Base-by-base conservation (phyloP, 2,888 invertebrate genomes). In the Stramonita haemastoma region DNA sequence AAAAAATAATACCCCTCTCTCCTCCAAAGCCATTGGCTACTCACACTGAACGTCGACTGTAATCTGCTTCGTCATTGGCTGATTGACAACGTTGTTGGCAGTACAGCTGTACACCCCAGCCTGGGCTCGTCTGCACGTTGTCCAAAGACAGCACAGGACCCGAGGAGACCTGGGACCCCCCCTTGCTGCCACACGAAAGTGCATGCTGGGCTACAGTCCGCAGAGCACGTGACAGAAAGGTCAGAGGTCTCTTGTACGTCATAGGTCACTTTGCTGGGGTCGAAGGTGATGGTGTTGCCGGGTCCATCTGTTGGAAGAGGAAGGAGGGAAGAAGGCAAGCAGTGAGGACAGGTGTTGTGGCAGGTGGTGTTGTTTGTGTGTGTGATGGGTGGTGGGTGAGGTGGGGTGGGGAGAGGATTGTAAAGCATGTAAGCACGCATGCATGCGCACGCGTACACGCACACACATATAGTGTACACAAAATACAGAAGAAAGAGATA, bases 191-290 rank as follows among this genome's bases (percentile, higher is more conserved):
- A 89, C 34, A 34, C 70, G 86, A 87, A 90, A 32, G 22, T 46
- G 70, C 90, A 90, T 4, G 73, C 60, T 11, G 90, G 90, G 19
- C 85, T 90, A 66, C 90, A 90, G 60, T 90, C 89, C 13, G 90
- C 90, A n/a, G 79, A 13, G 85, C 90, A 90, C 22, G 87, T 87
- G 46, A 90, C 87, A 17, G 87, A 70, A 0, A 90, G 87, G 85
- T 84, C 73, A n/a, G 57, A 83, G 56, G 85, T 87, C 85, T 90
- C 87, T 13, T 87, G 77, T 86, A 87, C 85, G 56, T 89, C 70
- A 77, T 87, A 66, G 32, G 90, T 84, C 60, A 79, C 60, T 36
- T 90, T 89, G 85, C 86, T 81, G 5, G 90, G 90, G 87, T 60
- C 88, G 79, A 90, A 90, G 79, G 79, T 86, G 26, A 90, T 87